Conservation (phyloP, 1,140 invertebrate species). For the Coboldia fuscipes region DNA sequence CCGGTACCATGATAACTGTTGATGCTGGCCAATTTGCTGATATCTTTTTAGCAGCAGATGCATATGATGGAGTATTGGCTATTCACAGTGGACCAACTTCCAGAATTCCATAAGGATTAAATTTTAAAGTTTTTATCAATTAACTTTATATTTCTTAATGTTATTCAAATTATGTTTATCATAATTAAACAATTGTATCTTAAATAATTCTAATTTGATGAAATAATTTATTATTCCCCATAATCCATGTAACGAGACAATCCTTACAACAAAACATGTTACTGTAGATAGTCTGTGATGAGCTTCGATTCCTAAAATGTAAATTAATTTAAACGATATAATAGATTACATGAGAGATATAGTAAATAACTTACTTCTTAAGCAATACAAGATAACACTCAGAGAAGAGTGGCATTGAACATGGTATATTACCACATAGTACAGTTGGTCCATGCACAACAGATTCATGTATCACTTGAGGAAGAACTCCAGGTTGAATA, state of each 20-base stretch:
- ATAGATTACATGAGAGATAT: background rate
- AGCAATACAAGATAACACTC: constrained; percentile 20
- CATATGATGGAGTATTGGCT: constrained; percentile 26
- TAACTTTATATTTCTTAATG: too few relatives aligned
- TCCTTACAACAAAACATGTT: constrained; percentile 16
- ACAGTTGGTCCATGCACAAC: constrained; percentile 16
- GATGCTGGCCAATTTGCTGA: constrained; percentile 27
- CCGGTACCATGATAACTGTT: constrained; percentile 37
- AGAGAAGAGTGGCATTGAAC: constrained; percentile 14
- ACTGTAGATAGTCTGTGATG: constrained; percentile 16
- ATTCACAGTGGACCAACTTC: constrained; percentile 1
- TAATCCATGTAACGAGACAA: constrained; percentile 12
- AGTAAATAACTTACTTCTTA: constrained; percentile 11
- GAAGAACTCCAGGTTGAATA: constrained; percentile 10
- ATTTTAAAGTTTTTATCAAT: too few relatives aligned
- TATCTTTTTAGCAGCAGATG: constrained; percentile 28
- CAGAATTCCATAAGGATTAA: too few relatives aligned
- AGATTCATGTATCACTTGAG: constrained; percentile 10
- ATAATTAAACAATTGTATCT: background rate
- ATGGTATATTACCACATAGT: constrained; percentile 13
- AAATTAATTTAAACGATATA: background rate
- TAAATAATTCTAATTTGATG: background rate
- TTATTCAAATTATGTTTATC: too few relatives aligned
- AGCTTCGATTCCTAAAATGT: constrained; percentile 12
- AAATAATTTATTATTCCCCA: constrained; percentile 3